Conservation (phyloP, 2,797 vertebrate species). For the Epinephelus malabaricus region DNA sequence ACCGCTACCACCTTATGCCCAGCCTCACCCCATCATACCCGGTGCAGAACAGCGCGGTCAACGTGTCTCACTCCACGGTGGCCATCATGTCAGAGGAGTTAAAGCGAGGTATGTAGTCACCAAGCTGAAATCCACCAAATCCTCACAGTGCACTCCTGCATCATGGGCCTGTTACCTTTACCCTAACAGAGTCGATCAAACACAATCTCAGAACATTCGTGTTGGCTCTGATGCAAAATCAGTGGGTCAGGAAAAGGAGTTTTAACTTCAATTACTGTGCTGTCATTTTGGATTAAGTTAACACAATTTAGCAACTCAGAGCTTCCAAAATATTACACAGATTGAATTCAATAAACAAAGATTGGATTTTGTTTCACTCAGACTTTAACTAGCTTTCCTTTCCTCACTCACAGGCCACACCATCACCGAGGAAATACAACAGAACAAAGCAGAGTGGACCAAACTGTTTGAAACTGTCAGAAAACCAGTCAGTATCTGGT, state of each 20-base stretch:
- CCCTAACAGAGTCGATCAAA: neutral
- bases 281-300: neutral
- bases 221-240: neutral
- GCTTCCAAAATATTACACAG: neutral
- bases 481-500: too few relatives aligned
- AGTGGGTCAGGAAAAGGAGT: neutral
- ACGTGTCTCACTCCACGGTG: conserved; percentile 92
- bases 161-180: neutral
- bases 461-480: conserved; percentile 97
- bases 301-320: neutral
- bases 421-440: conserved; percentile 93
- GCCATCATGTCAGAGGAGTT: conserved; percentile 89
- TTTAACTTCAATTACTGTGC: neutral
- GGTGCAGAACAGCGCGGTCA: conserved; percentile 95
- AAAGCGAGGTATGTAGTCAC: conserved; percentile 82
- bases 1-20: conserved; percentile 94
- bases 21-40: conserved; percentile 94
- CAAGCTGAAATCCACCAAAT: conserved; percentile 5
- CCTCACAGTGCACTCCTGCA: neutral
- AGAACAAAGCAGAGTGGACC: conserved; percentile 94
- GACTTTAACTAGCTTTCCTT: conserved; percentile 63
- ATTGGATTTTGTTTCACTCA: neutral
- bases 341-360: neutral
- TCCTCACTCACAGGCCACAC: conserved; percentile 87
- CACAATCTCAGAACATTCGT: neutral